phyloP scores from a whole-genome alignment of 2,797 vertebrate species.

The Epinephelus malabaricus region DNA sequence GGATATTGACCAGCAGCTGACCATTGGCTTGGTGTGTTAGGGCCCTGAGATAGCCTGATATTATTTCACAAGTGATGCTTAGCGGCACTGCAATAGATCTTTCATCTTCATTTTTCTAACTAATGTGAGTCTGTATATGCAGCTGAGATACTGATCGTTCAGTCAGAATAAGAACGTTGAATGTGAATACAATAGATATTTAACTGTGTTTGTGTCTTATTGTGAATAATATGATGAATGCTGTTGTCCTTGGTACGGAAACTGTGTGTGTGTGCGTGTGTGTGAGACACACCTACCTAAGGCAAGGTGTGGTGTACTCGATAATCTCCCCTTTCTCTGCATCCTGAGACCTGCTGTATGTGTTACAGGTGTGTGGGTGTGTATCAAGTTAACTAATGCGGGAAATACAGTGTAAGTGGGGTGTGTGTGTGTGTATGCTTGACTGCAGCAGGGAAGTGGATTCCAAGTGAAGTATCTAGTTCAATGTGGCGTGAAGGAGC shows the following conservation, averaged over 20 bases:
- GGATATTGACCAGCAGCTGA: too few species aligned
- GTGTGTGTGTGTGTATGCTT: slow-evolving; percentile 49
- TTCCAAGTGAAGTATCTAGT: slow-evolving; percentile 79
- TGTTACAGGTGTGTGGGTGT: slow-evolving; percentile 14
- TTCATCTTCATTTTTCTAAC: not conserved
- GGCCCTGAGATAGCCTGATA: not conserved
- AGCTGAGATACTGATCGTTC: not conserved
- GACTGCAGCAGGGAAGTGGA: slow-evolving; percentile 65
- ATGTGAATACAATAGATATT: not conserved
- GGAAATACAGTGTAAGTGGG: slow-evolving; percentile 24
- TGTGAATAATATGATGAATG: not conserved
- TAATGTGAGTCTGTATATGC: not conserved
- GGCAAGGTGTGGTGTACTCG: slow-evolving; percentile 8
- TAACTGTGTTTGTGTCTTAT: not conserved
- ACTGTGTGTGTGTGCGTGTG: not conserved
- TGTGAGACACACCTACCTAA: slow-evolving; percentile 9
- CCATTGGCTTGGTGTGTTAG: too few species aligned
- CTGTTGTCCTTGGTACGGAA: not conserved
- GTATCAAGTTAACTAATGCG: slow-evolving; percentile 47
- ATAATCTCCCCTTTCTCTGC: slow-evolving; percentile 20
- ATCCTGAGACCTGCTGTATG: slow-evolving; percentile 34
- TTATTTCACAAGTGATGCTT: not conserved
- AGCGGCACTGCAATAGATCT: not conserved
- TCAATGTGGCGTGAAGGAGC: slow-evolving; percentile 71
- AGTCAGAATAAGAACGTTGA: not conserved